A percentile compares a stretch with the other conserved stretches of the same genome.
phyloP scores from a whole-genome alignment of 2,113 vertebrate species.

The Ramphastos sulfuratus region DNA sequence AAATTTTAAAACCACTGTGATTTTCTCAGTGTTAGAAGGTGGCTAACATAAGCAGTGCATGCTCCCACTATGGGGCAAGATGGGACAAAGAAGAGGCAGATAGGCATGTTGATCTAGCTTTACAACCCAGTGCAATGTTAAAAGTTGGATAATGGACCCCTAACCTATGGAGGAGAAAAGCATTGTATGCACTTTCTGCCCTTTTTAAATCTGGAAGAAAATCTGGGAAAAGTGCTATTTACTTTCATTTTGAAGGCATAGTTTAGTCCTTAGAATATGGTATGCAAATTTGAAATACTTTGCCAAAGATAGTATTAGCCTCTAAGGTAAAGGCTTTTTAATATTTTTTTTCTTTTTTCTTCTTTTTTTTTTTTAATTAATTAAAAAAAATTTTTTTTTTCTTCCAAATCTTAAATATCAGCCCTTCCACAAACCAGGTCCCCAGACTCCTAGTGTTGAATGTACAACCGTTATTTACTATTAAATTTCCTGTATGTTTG shows the following conservation, averaged over 20 bases:
- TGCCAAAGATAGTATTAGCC: background rate
- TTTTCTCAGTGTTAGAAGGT: background rate
- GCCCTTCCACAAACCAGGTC: too few species aligned
- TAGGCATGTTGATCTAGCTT: background rate
- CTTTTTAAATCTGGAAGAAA: background rate
- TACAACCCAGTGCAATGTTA: background rate
- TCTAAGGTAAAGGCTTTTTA: background rate
- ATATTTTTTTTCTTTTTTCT: background rate
- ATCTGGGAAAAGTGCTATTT: background rate
- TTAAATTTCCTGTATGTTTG: background rate
- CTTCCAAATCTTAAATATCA: background rate
- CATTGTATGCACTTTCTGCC: background rate
- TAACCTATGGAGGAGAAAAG: background rate
- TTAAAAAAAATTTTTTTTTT: background rate
- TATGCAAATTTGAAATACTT: background rate
- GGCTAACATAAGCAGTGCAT: background rate
- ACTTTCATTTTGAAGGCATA: background rate
- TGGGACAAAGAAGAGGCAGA: background rate
- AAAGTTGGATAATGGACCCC: background rate
- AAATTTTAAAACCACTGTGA: rapidly evolving
- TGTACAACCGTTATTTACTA: background rate
- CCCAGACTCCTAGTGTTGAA: background rate
- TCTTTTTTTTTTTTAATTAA: background rate
- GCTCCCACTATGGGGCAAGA: background rate
- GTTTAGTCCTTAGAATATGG: background rate